Base-by-base conservation (phyloP, 2,797 vertebrate genomes). In the Lycodopsis pacificus region DNA sequence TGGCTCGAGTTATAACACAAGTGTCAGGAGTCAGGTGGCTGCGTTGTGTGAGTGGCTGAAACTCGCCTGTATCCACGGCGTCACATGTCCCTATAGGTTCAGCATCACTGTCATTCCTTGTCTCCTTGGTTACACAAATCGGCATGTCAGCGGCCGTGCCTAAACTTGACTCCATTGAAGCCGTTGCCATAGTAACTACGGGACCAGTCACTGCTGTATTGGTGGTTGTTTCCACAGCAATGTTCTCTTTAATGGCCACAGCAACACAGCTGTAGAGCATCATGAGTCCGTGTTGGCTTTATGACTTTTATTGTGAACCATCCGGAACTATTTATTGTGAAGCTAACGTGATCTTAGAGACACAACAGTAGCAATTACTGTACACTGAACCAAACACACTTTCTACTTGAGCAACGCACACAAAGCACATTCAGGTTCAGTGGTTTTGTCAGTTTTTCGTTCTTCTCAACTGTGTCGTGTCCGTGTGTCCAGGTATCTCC, bases 401-500 rank as follows among this genome's bases (percentile, higher is more conserved):
- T 36, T 64, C 6, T 38, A 1, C 36, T 4, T 66, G 10, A 66
- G n/a, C 15, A 54, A 73, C 9, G 54, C 22, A 49, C 32, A 5
- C 11, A 25, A 48, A 40, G 6, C 3, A 54, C 19, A 36, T 38
- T 65, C 14, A 61, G 32, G 3, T 42, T 7, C 20, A 32, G 30
- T 49, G 4, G 2, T 7, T 17, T 36, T 62, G 20, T 25, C 25
- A 25, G 25, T 30, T 17, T 78, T 54, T 66, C 11, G 76, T 65
- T 56, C 9, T 61, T 65, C 3, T 17, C 34, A 61, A 40, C 59
- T 63, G 36, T 22, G 65, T 74, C 66, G 59, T 65, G 22, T 76
- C 62, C 73, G 38, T 86, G 56, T 82, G 25, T 82, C 57, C 92
- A 99, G 98, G 90, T 99, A 99, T 85, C 97, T 99, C 68, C 88